phyloP scores from a whole-genome alignment of 2,888 invertebrate genomes.

The Hypomecis punctinalis region DNA sequence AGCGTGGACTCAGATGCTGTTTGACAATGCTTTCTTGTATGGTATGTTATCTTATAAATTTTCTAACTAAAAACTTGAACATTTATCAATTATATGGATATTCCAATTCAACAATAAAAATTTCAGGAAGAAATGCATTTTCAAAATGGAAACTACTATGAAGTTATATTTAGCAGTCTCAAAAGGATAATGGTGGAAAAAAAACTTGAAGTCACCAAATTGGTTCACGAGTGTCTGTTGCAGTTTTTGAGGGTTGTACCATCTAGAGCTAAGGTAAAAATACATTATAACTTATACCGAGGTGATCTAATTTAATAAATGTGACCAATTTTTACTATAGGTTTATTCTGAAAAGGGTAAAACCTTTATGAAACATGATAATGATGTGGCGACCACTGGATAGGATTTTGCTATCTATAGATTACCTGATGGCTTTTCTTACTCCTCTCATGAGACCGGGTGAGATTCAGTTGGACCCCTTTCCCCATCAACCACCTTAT shows the following conservation, averaged over 20 bases:
- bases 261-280: conserved; percentile 58
- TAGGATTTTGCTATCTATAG: too few species aligned
- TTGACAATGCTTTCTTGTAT: conserved; percentile 59
- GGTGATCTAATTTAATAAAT: background rate
- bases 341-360: too few species aligned
- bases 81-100: background rate
- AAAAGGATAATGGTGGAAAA: conserved; percentile 61
- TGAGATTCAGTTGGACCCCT: too few species aligned
- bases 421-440: too few species aligned
- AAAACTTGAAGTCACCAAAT: conserved; percentile 61
- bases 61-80: background rate
- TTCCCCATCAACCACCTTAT: too few species aligned
- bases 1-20: conserved; percentile 68
- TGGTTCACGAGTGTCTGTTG: conserved; percentile 58
- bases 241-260: conserved; percentile 61
- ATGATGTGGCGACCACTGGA: too few species aligned
- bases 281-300: background rate
- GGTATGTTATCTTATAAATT: conserved; percentile 56
- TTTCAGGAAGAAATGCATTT: conserved; percentile 57
- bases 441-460: too few species aligned
- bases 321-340: too few species aligned
- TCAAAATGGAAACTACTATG: conserved; percentile 71
- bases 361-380: too few species aligned
- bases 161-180: conserved; percentile 67
- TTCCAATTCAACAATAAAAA: background rate